phyloP scores from a whole-genome alignment of 2,888 invertebrate species.

The Scaptomyza parva region DNA sequence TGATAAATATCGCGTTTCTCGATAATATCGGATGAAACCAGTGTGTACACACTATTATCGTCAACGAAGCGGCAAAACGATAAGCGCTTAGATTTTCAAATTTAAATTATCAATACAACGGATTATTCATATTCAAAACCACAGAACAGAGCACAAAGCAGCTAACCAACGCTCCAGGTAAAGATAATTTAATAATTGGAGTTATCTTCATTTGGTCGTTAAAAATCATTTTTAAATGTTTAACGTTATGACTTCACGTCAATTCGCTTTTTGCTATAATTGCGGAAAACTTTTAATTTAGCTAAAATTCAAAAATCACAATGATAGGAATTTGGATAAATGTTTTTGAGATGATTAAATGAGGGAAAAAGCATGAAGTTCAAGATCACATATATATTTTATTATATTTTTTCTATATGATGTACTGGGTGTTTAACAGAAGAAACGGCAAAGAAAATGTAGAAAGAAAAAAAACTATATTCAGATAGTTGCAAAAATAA shows the following conservation, averaged over 20 bases:
- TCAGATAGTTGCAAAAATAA: too few relatives aligned
- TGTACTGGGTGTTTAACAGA: background rate
- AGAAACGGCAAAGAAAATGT: background rate
- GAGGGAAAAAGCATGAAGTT: constrained; percentile 39
- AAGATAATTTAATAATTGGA: too few relatives aligned
- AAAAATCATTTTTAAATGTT: too few relatives aligned
- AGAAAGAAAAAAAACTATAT: too few relatives aligned
- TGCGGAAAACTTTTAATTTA: background rate
- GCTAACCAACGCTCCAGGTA: too few relatives aligned
- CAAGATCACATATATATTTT: constrained; percentile 33
- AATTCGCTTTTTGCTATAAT: too few relatives aligned
- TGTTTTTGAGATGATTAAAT: constrained; percentile 30
- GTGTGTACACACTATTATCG: constrained; percentile 19
- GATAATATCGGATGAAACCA: background rate
- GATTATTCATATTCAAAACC: background rate
- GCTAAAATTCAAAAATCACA: constrained; percentile 32
- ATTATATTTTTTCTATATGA: constrained; percentile 24
- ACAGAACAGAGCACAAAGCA: background rate
- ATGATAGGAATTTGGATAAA: constrained; percentile 24
- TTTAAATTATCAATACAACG: background rate
- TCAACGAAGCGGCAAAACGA: background rate
- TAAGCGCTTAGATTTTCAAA: background rate
- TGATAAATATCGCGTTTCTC: background rate
- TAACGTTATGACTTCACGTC: too few relatives aligned
- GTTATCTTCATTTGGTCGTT: too few relatives aligned